Evolutionary conservation across 2,888 invertebrate genomes (phyloP).

Genomic region (Trachelus troglodyta): DNA sequence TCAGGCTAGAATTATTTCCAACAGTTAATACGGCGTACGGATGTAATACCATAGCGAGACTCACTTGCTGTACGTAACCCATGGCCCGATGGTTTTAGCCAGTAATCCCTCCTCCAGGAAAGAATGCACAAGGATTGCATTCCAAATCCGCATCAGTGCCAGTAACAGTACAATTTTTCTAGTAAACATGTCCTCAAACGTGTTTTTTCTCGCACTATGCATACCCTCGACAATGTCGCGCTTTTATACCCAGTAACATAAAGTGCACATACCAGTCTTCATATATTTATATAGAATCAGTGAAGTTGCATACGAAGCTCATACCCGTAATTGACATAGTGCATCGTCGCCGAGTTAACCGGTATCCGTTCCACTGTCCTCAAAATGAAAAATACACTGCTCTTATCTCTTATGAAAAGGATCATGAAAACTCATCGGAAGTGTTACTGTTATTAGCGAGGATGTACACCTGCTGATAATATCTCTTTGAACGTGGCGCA

Average conservation of each 20-base stretch:
- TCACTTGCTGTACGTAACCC: neutral
- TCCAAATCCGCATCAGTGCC: neutral
- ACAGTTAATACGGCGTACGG: neutral
- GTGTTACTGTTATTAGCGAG: neutral
- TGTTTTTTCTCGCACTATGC: neutral
- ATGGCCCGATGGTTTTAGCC: neutral
- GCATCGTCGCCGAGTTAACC: neutral
- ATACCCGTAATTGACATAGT: neutral
- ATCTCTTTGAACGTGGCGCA: neutral
- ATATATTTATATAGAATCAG: no score
- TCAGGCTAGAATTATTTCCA: slow-evolving; percentile 53
- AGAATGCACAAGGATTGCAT: neutral
- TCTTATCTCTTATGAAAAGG: neutral
- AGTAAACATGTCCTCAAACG: neutral
- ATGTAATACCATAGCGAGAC: slow-evolving; percentile 2
- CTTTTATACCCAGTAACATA: neutral
- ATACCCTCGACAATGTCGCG: neutral
- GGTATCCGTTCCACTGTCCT: neutral
- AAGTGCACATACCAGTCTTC: neutral
- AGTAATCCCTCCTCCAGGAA: neutral
- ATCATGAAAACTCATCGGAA: neutral
- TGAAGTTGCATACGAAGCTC: neutral
- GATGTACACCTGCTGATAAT: neutral
- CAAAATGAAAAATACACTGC: neutral
- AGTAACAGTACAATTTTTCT: neutral